Evolutionary conservation across 92 coral and sea anemone species (phyloP), one percentile per base, ranked within the genome.

Genomic region (Metridium senile): DNA sequence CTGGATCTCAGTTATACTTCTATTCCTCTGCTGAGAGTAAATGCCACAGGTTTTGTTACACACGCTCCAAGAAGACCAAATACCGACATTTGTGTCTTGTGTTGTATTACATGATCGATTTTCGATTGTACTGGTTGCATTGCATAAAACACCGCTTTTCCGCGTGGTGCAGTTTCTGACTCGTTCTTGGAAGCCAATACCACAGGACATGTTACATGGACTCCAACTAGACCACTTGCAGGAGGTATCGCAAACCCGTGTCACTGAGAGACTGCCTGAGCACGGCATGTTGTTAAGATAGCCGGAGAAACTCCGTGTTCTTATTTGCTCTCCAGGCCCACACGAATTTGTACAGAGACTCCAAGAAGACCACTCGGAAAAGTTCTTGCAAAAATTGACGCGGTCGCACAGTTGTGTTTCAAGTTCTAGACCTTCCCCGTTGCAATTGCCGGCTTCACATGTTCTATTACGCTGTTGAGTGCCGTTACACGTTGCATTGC

Each of bases 291-390:
- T 1, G 8, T 70, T 13, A 25, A 18, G 0, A 20, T 58, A 22
- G 21, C 78, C 68, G 9, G 28, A 20, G 17, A 53, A 73, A 33
- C 25, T 21, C 10, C 47, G 47, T n/a, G 78, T 57, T 33, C 54
- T 22, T n/a, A 22, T 32, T 30, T 43, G 43, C 66, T 89, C 93
- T 33, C 98, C 98, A 34, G 93, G 93, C 1, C 98, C 98, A 58
- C 98, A 93, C 23, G 84, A 85, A 18, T 89, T 85, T 71, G 89
- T 91, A 74, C 98, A 93, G 0, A 87, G 62, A 21, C 86, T 85
- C 97, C 97, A 93, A 8, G 77, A 79, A 6, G 93, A 64, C 89
- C 93, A 93, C 0, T 43, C 88, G n/a, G 90, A 75, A 78, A 78
- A 93, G 23, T 85, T 91, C 3, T 63, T 27, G 33, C 78, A 73